Conservation (phyloP, 2,888 invertebrate genomes). For the Caenorhabditis auriculariae region DNA sequence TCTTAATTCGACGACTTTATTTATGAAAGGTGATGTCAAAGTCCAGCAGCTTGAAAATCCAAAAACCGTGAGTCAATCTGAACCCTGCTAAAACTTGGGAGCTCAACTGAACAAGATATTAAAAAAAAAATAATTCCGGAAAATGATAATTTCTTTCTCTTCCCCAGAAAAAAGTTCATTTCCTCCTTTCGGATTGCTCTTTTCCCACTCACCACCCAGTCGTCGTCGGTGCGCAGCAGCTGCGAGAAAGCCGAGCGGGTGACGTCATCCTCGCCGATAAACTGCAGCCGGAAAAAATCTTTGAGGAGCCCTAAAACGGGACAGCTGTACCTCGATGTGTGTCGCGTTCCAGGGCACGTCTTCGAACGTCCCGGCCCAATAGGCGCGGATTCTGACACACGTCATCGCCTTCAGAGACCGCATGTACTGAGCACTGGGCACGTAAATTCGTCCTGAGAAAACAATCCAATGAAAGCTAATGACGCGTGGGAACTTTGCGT, state of each 20-base stretch:
- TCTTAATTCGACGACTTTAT: too few species aligned
- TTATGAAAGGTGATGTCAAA: too few species aligned
- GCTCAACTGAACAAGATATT: too few species aligned
- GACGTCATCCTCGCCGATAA: constrained; percentile 19
- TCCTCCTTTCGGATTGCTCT: too few species aligned
- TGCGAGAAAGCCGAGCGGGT: constrained; percentile 22
- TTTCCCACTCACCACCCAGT: constrained; percentile 33
- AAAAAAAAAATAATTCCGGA: too few species aligned
- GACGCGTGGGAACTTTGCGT: too few species aligned
- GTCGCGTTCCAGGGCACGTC: constrained; percentile 48
- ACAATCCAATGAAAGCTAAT: too few species aligned
- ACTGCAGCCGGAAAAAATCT: constrained; percentile 1
- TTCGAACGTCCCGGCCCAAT: constrained; percentile 40
- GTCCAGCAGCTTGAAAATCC: too few species aligned
- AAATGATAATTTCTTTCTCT: too few species aligned
- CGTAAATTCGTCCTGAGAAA: constrained; percentile 31
- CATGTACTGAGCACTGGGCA: constrained; percentile 15
- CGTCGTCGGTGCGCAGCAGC: constrained; percentile 40
- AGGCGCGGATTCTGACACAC: constrained; percentile 26
- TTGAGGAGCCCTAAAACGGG: not conserved
- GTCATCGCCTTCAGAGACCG: constrained; percentile 22
- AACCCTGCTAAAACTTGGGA: too few species aligned
- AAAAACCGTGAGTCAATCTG: too few species aligned
- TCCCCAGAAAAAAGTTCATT: too few species aligned
- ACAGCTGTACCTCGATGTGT: constrained; percentile 7